Evolutionary conservation across 2,888 invertebrate genomes (phyloP).

Genomic region (Lamellibrachia satsuma): DNA sequence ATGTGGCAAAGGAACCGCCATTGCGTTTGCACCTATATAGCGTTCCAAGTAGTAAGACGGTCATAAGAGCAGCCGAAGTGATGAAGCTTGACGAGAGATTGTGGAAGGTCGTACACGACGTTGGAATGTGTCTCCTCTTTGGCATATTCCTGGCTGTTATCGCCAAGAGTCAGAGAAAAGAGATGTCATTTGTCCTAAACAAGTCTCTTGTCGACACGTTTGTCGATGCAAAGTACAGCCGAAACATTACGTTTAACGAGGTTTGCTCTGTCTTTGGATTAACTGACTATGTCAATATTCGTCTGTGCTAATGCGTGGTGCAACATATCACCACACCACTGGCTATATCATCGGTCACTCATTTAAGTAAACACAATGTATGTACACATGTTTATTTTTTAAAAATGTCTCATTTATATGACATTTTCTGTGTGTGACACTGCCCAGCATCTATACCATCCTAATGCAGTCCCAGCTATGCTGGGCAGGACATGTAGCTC

Average conservation of each 20-base stretch:
- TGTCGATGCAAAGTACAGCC: not conserved
- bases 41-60: not conserved
- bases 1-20: not conserved
- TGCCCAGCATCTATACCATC: not conserved
- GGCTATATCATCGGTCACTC: no score
- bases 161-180: not conserved
- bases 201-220: not conserved
- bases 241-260: not conserved
- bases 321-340: no score
- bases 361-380: not conserved
- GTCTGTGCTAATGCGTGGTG: no score
- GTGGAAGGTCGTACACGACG: not conserved
- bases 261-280: not conserved
- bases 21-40: not conserved
- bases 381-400: not conserved
- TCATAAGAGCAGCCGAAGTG: not conserved
- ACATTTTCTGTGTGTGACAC: not conserved
- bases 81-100: not conserved
- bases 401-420: no score
- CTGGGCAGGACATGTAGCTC: no score
- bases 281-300: not conserved
- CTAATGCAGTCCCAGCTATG: no score
- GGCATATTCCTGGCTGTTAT: not conserved
- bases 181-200: not conserved
- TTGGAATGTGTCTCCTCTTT: not conserved